Percentiles rank a stretch among this genome's conserved stretches.
Evolutionary conservation across 2,888 invertebrate species (phyloP).

Genomic region (Drosophila falleni): DNA sequence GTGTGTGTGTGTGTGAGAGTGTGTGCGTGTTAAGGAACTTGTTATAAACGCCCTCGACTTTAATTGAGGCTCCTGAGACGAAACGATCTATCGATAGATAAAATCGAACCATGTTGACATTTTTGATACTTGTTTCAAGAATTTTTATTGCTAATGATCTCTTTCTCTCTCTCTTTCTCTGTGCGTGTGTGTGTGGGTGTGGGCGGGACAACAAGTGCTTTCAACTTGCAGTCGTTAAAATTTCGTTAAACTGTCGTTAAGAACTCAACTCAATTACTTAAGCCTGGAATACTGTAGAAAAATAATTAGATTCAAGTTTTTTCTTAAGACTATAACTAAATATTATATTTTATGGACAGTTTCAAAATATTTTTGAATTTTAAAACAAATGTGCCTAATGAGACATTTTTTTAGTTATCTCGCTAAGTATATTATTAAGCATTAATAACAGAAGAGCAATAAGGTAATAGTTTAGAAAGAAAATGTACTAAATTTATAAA

Average conservation of each 20-base stretch:
- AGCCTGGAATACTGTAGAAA: neutral
- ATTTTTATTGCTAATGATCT: slow-evolving; percentile 48
- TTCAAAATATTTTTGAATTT: neutral
- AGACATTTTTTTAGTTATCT: too few species aligned
- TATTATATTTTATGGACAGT: neutral
- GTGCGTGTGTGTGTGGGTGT: slow-evolving; percentile 8
- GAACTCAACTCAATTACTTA: neutral
- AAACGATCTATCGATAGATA: slow-evolving; percentile 27
- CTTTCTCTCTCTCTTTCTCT: neutral
- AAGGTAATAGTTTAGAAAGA: too few species aligned
- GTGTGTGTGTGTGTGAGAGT: neutral
- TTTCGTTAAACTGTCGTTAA: neutral
- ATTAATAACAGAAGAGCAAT: too few species aligned
- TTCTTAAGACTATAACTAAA: neutral
- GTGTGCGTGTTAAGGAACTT: slow-evolving; percentile 29
- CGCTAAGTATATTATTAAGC: too few species aligned
- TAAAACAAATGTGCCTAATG: neutral
- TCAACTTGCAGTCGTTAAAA: neutral
- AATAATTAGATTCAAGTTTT: too few species aligned
- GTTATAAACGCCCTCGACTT: slow-evolving; percentile 26
- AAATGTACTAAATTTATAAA: too few species aligned
- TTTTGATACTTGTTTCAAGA: slow-evolving; percentile 31
- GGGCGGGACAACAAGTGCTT: slow-evolving; percentile 52
- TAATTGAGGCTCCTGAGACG: slow-evolving; percentile 1
- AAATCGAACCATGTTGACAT: slow-evolving; percentile 50